Conservation (phyloP, 2,797 vertebrate species). For the Macroramphosus scolopax region DNA sequence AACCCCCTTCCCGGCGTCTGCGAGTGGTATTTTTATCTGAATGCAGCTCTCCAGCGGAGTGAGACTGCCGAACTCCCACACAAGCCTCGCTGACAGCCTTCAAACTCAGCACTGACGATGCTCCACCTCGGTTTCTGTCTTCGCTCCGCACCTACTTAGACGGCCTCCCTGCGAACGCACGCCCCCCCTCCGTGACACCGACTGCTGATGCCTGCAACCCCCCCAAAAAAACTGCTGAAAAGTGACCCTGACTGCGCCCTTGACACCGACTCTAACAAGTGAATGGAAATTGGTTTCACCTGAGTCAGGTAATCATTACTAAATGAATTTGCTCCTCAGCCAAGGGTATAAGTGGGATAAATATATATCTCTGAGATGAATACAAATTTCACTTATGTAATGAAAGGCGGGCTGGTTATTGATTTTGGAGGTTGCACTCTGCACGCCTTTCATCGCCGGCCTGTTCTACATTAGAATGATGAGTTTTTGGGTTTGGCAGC, state of each 20-base stretch:
- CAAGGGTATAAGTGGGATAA: conserved; percentile 78
- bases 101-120: conserved; percentile 48
- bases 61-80: conserved; percentile 53
- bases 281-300: conserved; percentile 87
- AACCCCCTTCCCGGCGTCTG: conserved; percentile 28
- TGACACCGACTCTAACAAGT: conserved; percentile 84
- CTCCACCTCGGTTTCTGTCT: conserved; percentile 48
- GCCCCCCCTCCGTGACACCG: conserved; percentile 70
- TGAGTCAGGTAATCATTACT: conserved; percentile 93
- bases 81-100: conserved; percentile 60
- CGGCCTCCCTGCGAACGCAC: conserved; percentile 25
- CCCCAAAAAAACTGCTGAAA: conserved; percentile 82
- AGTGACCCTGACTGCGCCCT: conserved; percentile 84
- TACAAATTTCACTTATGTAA: conserved; percentile 85
- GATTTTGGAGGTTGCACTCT: conserved; percentile 73
- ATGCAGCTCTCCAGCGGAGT: conserved; percentile 49
- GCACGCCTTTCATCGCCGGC: conserved; percentile 63
- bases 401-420: conserved; percentile 72
- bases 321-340: conserved; percentile 84
- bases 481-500: conserved; percentile 74
- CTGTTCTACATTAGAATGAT: conserved; percentile 75
- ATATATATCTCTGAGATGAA: conserved; percentile 80
- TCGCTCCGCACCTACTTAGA: conserved; percentile 32
- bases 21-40: conserved; percentile 63
- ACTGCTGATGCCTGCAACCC: conserved; percentile 78